These are phyloP conservation scores for Pseudomyrmex sp. DNA, from an alignment of 1,140 invertebrate species.

Conservation along the genomic window DNA sequence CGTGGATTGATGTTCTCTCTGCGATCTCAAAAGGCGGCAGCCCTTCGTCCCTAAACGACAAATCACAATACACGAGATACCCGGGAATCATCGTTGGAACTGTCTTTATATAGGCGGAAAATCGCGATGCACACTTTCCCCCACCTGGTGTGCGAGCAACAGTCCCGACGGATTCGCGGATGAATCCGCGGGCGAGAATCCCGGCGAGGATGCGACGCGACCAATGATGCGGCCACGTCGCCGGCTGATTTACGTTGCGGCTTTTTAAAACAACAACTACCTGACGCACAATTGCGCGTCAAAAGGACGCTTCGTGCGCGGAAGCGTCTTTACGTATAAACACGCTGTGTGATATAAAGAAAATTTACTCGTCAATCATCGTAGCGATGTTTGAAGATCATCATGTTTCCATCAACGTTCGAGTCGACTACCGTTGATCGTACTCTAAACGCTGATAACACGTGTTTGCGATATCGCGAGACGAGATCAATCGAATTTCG, in stretches of 20 bases:
- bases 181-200: conserved; percentile 38
- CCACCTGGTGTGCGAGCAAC: conserved; percentile 66
- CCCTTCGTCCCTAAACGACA: conserved; percentile 76
- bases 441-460: too few relatives aligned
- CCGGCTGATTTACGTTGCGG: conserved; percentile 4
- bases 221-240: conserved; percentile 11
- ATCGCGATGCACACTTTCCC: conserved; percentile 75
- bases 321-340: too few relatives aligned
- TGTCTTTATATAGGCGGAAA: conserved; percentile 83
- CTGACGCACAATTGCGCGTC: too few relatives aligned
- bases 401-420: too few relatives aligned
- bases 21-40: conserved; percentile 7
- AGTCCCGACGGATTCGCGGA: conserved; percentile 61
- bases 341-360: too few relatives aligned
- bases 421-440: too few relatives aligned
- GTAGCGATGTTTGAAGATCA: too few relatives aligned
- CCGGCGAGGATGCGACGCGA: conserved; percentile 33
- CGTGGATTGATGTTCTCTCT: conserved; percentile 49
- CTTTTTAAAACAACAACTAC: too few relatives aligned
- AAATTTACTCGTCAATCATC: too few relatives aligned
- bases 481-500: too few relatives aligned
- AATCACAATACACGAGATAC: conserved; percentile 75
- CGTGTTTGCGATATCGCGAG: too few relatives aligned
- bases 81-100: conserved; percentile 73
- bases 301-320: too few relatives aligned